Evolutionary conservation across 2,888 invertebrate species (phyloP).

Genomic region (Netelia fuscicornis): DNA sequence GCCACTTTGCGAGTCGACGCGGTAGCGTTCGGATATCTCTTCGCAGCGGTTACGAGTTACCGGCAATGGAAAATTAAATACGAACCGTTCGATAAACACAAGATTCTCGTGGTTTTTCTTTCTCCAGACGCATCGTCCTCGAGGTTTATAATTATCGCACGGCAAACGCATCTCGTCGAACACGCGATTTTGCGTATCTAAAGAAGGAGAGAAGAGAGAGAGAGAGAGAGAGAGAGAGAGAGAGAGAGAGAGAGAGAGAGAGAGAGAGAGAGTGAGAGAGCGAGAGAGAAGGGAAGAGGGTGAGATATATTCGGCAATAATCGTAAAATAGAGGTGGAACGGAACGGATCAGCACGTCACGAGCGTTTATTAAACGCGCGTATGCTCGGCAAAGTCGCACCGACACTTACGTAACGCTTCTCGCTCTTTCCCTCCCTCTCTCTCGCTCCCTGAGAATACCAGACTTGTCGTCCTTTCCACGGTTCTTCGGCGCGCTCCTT

Average conservation of each 20-base stretch:
- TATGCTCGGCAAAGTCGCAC: slow-evolving; percentile 29
- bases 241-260: slow-evolving; percentile 27
- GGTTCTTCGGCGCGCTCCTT: slow-evolving; percentile 30
- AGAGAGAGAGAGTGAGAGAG: slow-evolving; percentile 8
- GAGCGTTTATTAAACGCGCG: slow-evolving; percentile 62
- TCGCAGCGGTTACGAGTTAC: neutral
- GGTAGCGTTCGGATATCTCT: neutral
- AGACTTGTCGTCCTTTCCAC: slow-evolving; percentile 53
- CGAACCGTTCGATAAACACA: slow-evolving; percentile 56
- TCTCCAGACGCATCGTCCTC: slow-evolving; percentile 11
- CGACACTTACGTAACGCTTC: slow-evolving; percentile 53
- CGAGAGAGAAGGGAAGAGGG: slow-evolving; percentile 34
- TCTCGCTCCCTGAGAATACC: slow-evolving; percentile 32
- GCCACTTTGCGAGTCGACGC: neutral
- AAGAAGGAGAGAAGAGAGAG: slow-evolving; percentile 21
- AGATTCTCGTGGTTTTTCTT: neutral
- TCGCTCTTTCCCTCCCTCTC: neutral
- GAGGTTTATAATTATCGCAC: slow-evolving; percentile 58
- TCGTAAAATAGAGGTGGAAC: slow-evolving; percentile 68
- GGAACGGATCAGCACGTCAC: slow-evolving; percentile 57
- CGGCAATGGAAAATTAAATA: slow-evolving; percentile 29
- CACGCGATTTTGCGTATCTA: slow-evolving; percentile 35
- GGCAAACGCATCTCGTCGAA: slow-evolving; percentile 47
- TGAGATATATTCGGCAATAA: slow-evolving; percentile 65
- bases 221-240: slow-evolving; percentile 6